Evolutionary conservation across 2,888 invertebrate species (phyloP).

Genomic region (Amphiduros pacificus): DNA sequence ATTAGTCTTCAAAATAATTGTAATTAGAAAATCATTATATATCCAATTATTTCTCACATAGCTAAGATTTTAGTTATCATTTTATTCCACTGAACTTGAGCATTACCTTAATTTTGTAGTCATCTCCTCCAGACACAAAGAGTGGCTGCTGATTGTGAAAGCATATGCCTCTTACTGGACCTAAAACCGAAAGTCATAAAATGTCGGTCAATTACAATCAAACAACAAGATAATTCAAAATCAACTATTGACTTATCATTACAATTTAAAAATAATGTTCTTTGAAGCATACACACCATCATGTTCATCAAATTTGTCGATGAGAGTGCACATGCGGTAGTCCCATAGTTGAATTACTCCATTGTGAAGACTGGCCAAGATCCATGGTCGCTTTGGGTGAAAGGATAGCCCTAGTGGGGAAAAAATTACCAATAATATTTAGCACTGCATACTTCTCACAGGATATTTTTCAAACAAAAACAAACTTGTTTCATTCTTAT

Average conservation of each 20-base stretch:
- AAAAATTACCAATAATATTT: background rate
- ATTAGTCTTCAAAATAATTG: background rate
- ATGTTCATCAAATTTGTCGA: conserved; percentile 99
- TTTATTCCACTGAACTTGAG: too few relatives aligned
- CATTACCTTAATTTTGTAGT: conserved; percentile 97
- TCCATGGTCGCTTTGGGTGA: conserved; percentile 98
- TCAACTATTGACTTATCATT: too few relatives aligned
- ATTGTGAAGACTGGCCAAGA: conserved; percentile 90
- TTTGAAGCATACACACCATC: conserved; percentile 69
- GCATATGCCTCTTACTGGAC: conserved; percentile 96
- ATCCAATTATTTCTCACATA: too few relatives aligned
- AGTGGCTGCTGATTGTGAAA: conserved; percentile 98
- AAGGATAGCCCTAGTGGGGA: conserved; percentile 76
- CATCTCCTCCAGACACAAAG: conserved; percentile 98
- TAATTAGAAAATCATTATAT: background rate
- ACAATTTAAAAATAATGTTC: too few relatives aligned
- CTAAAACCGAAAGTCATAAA: conserved; percentile 30
- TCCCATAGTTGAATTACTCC: conserved; percentile 99
- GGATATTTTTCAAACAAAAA: too few relatives aligned
- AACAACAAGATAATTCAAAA: too few relatives aligned
- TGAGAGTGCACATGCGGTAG: conserved; percentile 97
- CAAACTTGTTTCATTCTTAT: too few relatives aligned
- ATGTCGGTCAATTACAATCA: too few relatives aligned
- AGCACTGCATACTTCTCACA: too few relatives aligned
- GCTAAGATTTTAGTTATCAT: too few relatives aligned